Conservation (phyloP, 2,113 vertebrate species). For the Peromyscus leucopus region DNA sequence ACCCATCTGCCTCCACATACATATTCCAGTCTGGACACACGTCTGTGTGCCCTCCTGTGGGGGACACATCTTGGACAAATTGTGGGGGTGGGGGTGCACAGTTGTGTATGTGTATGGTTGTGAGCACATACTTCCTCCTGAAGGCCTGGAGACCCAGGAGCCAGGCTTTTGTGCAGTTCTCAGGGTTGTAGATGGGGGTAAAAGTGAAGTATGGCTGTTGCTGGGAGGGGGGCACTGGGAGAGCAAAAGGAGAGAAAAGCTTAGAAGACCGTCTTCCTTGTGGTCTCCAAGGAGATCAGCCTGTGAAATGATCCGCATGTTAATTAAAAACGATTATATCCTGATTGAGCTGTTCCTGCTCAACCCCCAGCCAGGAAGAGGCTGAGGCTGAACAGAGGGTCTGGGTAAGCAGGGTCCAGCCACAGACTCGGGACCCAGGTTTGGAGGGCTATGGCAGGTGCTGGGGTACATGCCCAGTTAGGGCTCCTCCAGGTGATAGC, state of each 20-base stretch:
- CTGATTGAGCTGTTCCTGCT: conserved; percentile 89
- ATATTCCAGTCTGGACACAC: neutral
- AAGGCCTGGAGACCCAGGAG: conserved; percentile 80
- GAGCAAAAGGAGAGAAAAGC: conserved; percentile 83
- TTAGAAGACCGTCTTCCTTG: conserved; percentile 87
- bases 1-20: neutral
- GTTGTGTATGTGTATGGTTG: neutral
- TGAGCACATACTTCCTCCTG: conserved; percentile 39
- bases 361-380: conserved; percentile 81
- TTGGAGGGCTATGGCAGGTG: neutral
- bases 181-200: conserved; percentile 83
- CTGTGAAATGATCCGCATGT: conserved; percentile 88
- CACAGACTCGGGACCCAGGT: neutral
- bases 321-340: conserved; percentile 91
- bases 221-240: conserved; percentile 69
- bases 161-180: conserved; percentile 84
- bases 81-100: neutral
- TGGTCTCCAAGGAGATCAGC: conserved; percentile 91
- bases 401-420: conserved; percentile 13
- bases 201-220: conserved; percentile 61
- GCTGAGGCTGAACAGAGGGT: conserved; percentile 70
- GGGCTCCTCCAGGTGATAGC: neutral
- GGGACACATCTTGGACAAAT: neutral
- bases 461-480: neutral
- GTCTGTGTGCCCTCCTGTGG: neutral